Evolutionary conservation across 2,888 invertebrate genomes (phyloP).

Genomic region (Achlya flavicornis): DNA sequence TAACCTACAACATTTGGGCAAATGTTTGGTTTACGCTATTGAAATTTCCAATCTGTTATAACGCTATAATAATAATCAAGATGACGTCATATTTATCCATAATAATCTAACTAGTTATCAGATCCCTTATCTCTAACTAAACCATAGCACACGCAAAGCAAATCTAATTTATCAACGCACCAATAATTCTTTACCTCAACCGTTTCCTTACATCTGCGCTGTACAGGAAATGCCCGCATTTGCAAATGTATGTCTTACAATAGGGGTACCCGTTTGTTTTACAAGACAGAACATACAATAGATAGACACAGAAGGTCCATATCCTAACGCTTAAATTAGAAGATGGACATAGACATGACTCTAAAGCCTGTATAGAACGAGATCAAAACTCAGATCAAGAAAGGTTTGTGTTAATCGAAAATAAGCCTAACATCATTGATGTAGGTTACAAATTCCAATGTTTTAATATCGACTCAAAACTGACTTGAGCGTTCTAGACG

Average conservation of each 20-base stretch:
- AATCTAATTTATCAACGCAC: not conserved
- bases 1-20: too few species aligned
- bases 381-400: too few species aligned
- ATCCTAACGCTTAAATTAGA: not conserved
- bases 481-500: too few species aligned
- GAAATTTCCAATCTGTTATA: too few species aligned
- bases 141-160: not conserved
- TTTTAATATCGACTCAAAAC: too few species aligned
- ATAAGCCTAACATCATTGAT: too few species aligned
- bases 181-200: constrained; percentile 17
- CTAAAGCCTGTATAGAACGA: too few species aligned
- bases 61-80: not conserved
- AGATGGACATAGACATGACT: not conserved
- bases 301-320: not conserved
- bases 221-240: constrained; percentile 45
- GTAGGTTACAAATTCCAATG: too few species aligned
- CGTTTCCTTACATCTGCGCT: constrained; percentile 34
- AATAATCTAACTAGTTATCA: not conserved
- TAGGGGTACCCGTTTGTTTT: constrained; percentile 27
- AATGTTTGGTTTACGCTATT: too few species aligned
- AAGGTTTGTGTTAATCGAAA: too few species aligned
- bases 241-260: constrained; percentile 37
- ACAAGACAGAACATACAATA: constrained; percentile 6
- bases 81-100: not conserved
- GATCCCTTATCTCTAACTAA: not conserved